Conservation (phyloP, 2,888 invertebrate genomes). For the Morpho achilles region DNA sequence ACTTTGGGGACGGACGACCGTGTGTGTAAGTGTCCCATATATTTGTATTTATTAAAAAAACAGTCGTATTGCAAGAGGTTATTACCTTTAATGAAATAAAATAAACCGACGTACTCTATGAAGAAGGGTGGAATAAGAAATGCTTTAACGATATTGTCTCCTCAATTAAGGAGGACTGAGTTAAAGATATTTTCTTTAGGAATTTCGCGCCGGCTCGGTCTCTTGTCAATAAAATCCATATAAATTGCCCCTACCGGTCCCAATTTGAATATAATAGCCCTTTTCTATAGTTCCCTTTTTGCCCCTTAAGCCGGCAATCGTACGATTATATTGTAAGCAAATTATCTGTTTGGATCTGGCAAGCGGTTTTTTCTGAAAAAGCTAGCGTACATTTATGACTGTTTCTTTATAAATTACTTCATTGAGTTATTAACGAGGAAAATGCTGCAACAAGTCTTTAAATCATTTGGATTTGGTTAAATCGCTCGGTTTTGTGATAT, state of each 20-base stretch:
- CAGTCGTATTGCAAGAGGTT: no score
- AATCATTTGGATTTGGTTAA: no score
- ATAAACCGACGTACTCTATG: constrained; percentile 15
- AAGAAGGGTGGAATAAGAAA: constrained; percentile 13
- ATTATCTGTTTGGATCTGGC: constrained; percentile 74
- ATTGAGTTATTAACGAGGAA: no score
- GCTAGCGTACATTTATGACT: constrained; percentile 47
- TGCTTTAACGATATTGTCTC: constrained; percentile 62
- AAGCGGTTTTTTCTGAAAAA: constrained; percentile 35
- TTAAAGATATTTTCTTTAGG: constrained; percentile 59
- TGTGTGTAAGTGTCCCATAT: no score
- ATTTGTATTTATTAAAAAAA: no score
- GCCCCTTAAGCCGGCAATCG: constrained; percentile 68
- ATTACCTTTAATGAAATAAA: constrained; percentile 14
- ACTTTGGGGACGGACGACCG: no score
- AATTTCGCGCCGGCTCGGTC: constrained; percentile 66
- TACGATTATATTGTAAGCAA: constrained; percentile 79
- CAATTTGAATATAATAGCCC: constrained; percentile 78
- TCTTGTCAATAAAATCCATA: constrained; percentile 78
- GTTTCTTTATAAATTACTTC: constrained; percentile 33
- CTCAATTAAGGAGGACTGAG: constrained; percentile 66
- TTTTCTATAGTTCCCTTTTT: constrained; percentile 65
- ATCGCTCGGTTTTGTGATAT: no score
- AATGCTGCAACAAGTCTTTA: no score
- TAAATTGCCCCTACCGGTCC: constrained; percentile 72